Evolutionary conservation across 2,797 vertebrate genomes (phyloP).

Genomic region (Pangasius djambal): DNA sequence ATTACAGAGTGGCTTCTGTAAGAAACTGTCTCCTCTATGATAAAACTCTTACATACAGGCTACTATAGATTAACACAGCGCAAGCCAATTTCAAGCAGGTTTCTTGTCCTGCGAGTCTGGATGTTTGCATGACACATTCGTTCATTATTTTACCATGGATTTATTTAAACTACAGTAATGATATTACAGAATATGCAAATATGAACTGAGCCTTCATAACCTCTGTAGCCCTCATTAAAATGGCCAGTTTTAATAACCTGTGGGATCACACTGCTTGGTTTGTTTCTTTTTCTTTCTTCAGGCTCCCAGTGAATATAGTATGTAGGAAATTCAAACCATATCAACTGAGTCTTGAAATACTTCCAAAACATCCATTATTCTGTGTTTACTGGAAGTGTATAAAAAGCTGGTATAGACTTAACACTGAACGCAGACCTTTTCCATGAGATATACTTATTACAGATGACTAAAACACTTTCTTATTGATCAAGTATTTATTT

Average conservation of each 20-base stretch:
- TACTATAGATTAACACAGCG: neutral
- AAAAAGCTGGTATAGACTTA: neutral
- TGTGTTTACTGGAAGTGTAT: neutral
- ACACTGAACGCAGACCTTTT: neutral
- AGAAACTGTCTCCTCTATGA: neutral
- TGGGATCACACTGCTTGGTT: neutral
- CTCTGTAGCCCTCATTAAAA: neutral
- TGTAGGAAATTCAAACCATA: neutral
- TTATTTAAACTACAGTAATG: neutral
- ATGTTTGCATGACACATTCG: neutral
- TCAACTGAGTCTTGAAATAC: neutral
- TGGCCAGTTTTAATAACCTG: constrained; percentile 3
- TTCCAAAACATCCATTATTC: constrained; percentile 13
- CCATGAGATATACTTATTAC: neutral
- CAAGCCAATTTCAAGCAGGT: neutral
- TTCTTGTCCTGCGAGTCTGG: neutral
- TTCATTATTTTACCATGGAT: neutral
- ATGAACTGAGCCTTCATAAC: neutral
- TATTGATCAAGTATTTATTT: neutral
- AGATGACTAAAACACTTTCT: neutral
- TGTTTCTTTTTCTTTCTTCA: too few relatives aligned
- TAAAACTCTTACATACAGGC: neutral
- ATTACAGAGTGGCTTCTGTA: constrained; percentile 2
- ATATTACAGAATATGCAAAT: constrained; percentile 12
- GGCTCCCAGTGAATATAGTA: neutral